phyloP scores from a whole-genome alignment of 2,888 invertebrate genomes.

The Drosophila mulleri region DNA sequence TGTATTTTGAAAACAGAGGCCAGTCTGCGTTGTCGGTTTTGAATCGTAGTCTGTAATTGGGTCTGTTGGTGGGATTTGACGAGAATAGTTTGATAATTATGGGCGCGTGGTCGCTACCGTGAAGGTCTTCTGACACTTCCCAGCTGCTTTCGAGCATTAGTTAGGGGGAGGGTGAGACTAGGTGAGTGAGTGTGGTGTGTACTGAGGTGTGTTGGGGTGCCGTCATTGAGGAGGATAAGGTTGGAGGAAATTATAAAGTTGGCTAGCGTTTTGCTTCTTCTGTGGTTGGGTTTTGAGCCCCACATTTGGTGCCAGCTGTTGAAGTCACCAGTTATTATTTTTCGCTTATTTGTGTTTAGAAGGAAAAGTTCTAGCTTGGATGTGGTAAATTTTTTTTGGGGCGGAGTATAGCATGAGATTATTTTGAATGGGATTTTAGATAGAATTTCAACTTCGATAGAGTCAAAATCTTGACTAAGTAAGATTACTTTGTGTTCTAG shows the following conservation, averaged over 20 bases:
- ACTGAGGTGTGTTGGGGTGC: slow-evolving; percentile 1
- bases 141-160: not conserved
- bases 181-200: not conserved
- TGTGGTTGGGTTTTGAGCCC: not conserved
- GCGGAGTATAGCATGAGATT: not conserved
- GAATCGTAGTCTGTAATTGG: not conserved
- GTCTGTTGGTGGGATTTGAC: not conserved
- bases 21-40: not conserved
- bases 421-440: not conserved
- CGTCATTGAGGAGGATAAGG: not conserved
- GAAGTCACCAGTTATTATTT: slow-evolving; percentile 1
- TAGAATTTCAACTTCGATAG: not conserved
- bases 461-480: not conserved
- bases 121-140: not conserved
- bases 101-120: not conserved
- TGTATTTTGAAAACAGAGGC: not conserved
- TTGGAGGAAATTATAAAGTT: not conserved
- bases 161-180: not conserved
- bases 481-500: not conserved
- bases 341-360: slow-evolving; percentile 1
- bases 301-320: slow-evolving; percentile 1
- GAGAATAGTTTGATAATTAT: not conserved
- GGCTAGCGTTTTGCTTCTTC: not conserved
- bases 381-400: not conserved
- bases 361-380: not conserved